Conservation (phyloP, 37 sponge, comb jelly and placozoan species). For the Haliclona indistincta region DNA sequence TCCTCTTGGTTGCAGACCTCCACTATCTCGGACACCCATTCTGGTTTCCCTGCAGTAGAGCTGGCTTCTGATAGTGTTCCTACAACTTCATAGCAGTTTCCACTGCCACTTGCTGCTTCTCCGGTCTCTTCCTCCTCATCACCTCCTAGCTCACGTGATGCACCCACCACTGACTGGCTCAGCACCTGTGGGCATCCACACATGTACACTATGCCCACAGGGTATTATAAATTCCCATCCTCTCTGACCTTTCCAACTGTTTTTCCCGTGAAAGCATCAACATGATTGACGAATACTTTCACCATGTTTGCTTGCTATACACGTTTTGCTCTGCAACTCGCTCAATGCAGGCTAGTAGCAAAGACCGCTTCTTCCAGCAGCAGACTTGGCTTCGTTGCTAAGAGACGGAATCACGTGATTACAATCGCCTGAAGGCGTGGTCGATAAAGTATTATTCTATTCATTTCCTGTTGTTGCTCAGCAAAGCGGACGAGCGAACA, state of each 20-base stretch:
- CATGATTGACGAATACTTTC: conserved; percentile 78
- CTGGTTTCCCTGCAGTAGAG: conserved; percentile 46
- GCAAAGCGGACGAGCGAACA: too few relatives aligned
- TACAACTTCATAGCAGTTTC: conserved; percentile 67
- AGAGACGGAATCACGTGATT: too few relatives aligned
- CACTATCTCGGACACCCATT: conserved; percentile 62
- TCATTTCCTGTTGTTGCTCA: too few relatives aligned
- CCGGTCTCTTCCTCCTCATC: background rate
- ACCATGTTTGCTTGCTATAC: conserved; percentile 61
- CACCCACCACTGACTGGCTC: conserved; percentile 55
- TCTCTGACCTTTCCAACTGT: conserved; percentile 64
- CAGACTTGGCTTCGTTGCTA: too few relatives aligned
- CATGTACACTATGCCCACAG: background rate
- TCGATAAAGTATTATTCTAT: too few relatives aligned
- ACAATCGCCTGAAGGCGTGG: too few relatives aligned
- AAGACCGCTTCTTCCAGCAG: too few relatives aligned
- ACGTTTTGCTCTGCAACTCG: too few relatives aligned
- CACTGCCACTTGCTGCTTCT: background rate
- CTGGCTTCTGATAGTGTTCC: conserved; percentile 74
- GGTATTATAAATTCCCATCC: background rate
- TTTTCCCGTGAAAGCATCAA: conserved; percentile 76
- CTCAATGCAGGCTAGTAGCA: too few relatives aligned
- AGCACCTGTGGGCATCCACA: conserved; percentile 27
- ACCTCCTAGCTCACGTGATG: conserved; percentile 29
- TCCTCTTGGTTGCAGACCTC: background rate